Conservation (phyloP, 1,140 invertebrate species). For the Agraylea sexmaculata region DNA sequence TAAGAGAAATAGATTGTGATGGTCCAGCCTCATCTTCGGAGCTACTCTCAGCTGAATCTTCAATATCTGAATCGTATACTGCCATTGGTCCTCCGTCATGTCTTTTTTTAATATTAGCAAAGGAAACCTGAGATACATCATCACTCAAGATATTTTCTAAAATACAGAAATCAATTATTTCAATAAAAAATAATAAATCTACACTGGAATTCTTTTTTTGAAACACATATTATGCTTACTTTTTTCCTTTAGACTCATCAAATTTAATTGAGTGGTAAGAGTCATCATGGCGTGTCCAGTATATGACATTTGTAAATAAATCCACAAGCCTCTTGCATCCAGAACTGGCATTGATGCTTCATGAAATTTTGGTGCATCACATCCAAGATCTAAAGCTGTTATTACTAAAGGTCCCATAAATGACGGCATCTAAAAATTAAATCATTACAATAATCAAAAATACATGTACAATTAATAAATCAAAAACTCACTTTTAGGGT, state of each 20-base stretch:
- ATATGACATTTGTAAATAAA: constrained; percentile 84
- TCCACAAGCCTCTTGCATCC: constrained; percentile 84
- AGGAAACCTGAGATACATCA: constrained; percentile 13
- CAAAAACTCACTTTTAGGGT: constrained; percentile 31
- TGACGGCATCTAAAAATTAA: constrained; percentile 28
- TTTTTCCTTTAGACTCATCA: constrained; percentile 67
- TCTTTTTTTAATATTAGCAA: no score
- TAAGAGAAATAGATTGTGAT: constrained; percentile 28
- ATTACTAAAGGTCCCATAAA: constrained; percentile 36
- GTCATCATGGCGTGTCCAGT: constrained; percentile 79
- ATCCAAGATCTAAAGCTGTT: constrained; percentile 31
- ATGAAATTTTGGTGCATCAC: constrained; percentile 56
- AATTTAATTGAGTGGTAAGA: constrained; percentile 90
- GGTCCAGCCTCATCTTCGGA: constrained; percentile 61
- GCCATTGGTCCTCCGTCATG: constrained; percentile 25
- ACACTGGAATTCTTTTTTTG: background rate
- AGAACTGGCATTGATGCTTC: constrained; percentile 59
- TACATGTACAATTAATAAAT: background rate
- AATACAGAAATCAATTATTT: background rate
- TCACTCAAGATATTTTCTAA: background rate
- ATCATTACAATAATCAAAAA: constrained; percentile 1
- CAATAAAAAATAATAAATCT: background rate
- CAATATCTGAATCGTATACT: constrained; percentile 75
- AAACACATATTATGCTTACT: constrained; percentile 8
- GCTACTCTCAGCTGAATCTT: constrained; percentile 85